Percentiles rank a stretch among this genome's conserved stretches.
Conservation (phyloP, 2,888 invertebrate species). For the Drosophila setosimentum region DNA sequence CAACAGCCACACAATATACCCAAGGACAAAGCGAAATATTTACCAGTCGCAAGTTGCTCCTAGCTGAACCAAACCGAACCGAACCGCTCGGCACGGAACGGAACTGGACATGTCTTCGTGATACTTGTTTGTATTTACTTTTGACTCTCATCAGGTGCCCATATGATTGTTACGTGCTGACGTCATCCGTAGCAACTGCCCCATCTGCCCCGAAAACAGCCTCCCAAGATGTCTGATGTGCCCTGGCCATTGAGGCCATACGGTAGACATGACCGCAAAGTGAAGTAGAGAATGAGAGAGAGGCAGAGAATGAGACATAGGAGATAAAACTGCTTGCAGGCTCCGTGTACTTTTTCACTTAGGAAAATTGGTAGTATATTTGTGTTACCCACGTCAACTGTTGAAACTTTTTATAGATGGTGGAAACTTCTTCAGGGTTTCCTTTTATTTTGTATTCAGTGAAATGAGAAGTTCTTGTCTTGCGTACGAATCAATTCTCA, state of each 20-base stretch:
- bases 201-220: slow-evolving; percentile 15
- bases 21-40: slow-evolving; percentile 54
- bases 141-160: slow-evolving; percentile 54
- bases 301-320: neutral
- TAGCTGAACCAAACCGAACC: neutral
- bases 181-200: slow-evolving; percentile 43
- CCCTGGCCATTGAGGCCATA: slow-evolving; percentile 38
- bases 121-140: slow-evolving; percentile 56
- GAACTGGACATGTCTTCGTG: slow-evolving; percentile 52
- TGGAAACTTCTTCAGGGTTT: neutral
- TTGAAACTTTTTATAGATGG: slow-evolving; percentile 1
- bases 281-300: neutral
- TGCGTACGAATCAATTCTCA: neutral
- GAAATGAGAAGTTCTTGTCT: neutral
- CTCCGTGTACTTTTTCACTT: slow-evolving; percentile 24
- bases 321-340: slow-evolving; percentile 10
- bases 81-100: slow-evolving; percentile 18
- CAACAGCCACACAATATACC: slow-evolving; percentile 33
- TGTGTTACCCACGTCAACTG: slow-evolving; percentile 8
- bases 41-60: slow-evolving; percentile 30
- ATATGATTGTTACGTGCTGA: slow-evolving; percentile 54
- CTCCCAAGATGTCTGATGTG: slow-evolving; percentile 41
- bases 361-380: slow-evolving; percentile 16
- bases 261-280: slow-evolving; percentile 31
- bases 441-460: slow-evolving; percentile 2